These are phyloP conservation scores for Falco naumanni DNA, from an alignment of 2,797 vertebrate genomes.

Conservation along the genomic window DNA sequence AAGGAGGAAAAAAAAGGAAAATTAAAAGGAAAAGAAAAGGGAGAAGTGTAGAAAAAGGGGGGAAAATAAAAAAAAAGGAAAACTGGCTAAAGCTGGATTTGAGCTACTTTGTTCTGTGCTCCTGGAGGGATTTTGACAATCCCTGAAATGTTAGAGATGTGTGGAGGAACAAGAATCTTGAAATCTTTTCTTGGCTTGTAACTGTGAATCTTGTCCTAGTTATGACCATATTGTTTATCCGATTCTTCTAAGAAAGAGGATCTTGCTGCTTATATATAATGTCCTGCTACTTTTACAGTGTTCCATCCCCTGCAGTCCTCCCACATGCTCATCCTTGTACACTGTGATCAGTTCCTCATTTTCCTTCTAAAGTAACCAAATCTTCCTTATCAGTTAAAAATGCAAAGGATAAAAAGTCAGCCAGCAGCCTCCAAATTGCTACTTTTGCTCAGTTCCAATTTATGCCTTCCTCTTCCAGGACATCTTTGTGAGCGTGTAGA, in stretches of 20 bases:
- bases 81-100: neutral
- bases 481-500: neutral
- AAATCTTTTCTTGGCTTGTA: constrained; percentile 7
- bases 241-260: neutral
- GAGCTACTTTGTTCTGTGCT: neutral
- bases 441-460: neutral
- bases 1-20: too few species aligned
- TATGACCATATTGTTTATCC: neutral
- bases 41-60: too few species aligned
- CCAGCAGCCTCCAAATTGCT: neutral
- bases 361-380: neutral
- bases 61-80: too few species aligned
- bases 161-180: neutral
- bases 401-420: neutral
- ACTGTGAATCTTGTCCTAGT: constrained; percentile 5
- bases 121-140: neutral
- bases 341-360: neutral
- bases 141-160: neutral
- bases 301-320: constrained; percentile 5
- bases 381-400: neutral
- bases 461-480: neutral
- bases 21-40: neutral
- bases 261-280: neutral
- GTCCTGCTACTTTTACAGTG: neutral
- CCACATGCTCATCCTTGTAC: constrained; percentile 10